phyloP scores from a whole-genome alignment of 64 coral and sea anemone species.

The Pocillopora verrucosa region DNA sequence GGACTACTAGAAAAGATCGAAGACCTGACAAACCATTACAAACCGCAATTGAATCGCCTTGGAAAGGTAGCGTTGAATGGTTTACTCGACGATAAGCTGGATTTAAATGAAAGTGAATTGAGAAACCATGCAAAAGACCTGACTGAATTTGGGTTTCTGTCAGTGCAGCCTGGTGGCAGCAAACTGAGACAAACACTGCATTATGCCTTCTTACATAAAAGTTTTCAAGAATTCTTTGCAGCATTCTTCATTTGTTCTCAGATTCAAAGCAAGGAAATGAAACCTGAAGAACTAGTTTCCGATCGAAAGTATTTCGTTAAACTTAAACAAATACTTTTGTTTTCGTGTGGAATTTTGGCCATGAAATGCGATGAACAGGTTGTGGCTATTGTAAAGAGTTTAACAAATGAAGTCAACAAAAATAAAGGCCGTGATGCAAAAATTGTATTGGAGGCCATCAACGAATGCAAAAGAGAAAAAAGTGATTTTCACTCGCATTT shows the following conservation, averaged over 20 bases:
- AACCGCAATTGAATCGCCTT: neutral
- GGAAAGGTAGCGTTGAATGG: neutral
- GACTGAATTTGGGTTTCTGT: conserved; percentile 13
- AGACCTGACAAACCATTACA: neutral
- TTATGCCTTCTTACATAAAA: conserved; percentile 6
- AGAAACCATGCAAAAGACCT: neutral
- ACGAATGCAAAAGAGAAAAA: neutral
- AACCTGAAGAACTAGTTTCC: neutral
- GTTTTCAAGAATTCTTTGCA: conserved; percentile 32
- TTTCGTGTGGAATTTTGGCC: conserved; percentile 3
- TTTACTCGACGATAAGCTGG: neutral
- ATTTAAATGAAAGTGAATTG: neutral
- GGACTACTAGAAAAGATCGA: too few species aligned
- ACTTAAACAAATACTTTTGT: conserved; percentile 4
- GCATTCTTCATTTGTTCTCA: neutral
- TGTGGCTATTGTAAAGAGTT: neutral
- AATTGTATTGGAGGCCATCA: neutral
- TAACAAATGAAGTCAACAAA: neutral
- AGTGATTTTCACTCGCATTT: neutral
- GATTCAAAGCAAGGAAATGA: neutral
- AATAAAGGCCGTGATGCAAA: neutral
- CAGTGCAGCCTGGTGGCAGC: neutral
- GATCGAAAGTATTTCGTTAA: neutral
- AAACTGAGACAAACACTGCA: neutral
- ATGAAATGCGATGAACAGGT: neutral